A percentile compares a stretch with the other conserved stretches of the same genome.
Evolutionary conservation across 2,113 vertebrate species (phyloP).

Genomic region (Podarcis raffonei): DNA sequence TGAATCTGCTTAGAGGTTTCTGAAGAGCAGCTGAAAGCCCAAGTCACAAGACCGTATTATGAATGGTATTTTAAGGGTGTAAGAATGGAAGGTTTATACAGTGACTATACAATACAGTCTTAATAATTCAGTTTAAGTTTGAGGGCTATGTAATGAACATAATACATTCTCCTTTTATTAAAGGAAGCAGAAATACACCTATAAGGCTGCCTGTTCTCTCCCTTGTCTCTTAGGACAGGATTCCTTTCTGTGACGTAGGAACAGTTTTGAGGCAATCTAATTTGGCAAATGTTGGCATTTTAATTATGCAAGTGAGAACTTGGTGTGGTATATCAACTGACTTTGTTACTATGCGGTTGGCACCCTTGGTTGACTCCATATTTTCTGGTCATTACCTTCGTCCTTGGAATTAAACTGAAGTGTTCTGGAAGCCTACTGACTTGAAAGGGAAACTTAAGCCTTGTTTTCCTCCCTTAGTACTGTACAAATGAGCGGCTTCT

Average conservation of each 20-base stretch:
- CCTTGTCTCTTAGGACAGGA: background rate
- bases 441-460: background rate
- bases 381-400: background rate
- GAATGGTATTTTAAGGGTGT: background rate
- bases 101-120: background rate
- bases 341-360: background rate
- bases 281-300: background rate
- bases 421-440: background rate
- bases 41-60: background rate
- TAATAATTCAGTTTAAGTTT: conserved; percentile 8
- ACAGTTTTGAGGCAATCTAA: background rate
- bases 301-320: conserved; percentile 5
- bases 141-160: background rate
- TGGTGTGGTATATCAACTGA: background rate
- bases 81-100: background rate
- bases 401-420: background rate
- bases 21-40: background rate
- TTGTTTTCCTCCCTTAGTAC: background rate
- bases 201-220: background rate
- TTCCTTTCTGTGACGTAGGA: background rate
- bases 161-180: background rate
- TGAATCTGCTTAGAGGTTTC: background rate
- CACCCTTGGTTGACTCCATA: background rate
- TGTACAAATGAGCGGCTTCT: background rate
- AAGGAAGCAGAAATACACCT: background rate